Evolutionary conservation across 2,113 vertebrate species (phyloP), one percentile per base, ranked within the genome.

Genomic region (Paraplagusia blochii): DNA sequence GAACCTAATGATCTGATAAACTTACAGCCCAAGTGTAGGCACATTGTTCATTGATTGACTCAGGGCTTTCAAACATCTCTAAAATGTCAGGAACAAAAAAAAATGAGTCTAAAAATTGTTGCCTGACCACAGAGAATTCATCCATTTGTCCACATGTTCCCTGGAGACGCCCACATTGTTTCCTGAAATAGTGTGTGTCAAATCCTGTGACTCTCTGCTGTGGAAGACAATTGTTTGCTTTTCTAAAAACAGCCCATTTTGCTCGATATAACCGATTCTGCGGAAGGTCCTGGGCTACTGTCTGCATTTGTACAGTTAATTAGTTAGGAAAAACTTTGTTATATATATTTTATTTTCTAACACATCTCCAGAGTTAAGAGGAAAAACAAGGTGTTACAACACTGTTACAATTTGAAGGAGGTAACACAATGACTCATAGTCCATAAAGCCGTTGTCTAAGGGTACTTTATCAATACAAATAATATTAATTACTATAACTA

Each of bases 61-160:
- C 71, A 57, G 45, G 19, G 71, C 3, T 56, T 63, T 72, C 48
- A 49, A 40, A 60, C 65, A 60, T 79, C 72, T 57, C 72, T 68
- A 76, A 64, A 45, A 47, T 44, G 35, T 4, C 77, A 62, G 52
- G 52, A 82, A 42, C 63, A 71, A 66, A 48, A 29, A 43, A 29
- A 48, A 54, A 59, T 4, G 38, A 56, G 35, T 52, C 45, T 59
- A 50, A 59, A 46, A 46, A 53, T 54, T 72, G 47, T 48, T 71
- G 60, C 43, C 55, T 52, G 59, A 60, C 59, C 63, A 69, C 42
- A 0, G 66, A 76, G 50, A 55, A 45, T 54, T 9, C 53, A 39
- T 65, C 8, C 46, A 62, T 70, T 81, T 73, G 58, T 63, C 67
- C 52, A 36, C 9, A 1, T 50, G 49, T 51, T 49, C 60, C 58